These are phyloP conservation scores for Tachysurus vachellii DNA, from an alignment of 2,113 vertebrate genomes.

Conservation along the genomic window DNA sequence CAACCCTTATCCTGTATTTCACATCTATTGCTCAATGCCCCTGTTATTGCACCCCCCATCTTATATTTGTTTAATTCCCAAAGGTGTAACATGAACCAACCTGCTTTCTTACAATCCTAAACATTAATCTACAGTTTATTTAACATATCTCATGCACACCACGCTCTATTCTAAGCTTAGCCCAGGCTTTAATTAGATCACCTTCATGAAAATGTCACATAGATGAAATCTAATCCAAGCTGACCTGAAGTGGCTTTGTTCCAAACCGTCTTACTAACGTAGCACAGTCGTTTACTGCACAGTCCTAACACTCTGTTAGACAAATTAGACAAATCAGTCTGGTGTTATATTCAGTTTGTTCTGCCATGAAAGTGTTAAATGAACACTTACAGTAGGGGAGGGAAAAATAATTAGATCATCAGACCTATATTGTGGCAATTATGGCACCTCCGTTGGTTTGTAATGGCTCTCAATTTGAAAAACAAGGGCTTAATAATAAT, in stretches of 20 bases:
- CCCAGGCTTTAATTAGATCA: constrained; percentile 20
- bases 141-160: background rate
- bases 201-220: constrained; percentile 7
- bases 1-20: background rate
- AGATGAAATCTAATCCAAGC: background rate
- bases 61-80: background rate
- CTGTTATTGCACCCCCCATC: background rate
- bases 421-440: background rate
- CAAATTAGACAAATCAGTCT: background rate
- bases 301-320: background rate
- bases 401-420: background rate
- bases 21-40: background rate
- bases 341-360: background rate
- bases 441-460: background rate
- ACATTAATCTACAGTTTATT: background rate
- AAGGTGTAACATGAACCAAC: background rate
- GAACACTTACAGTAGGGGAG: background rate
- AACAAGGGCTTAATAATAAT: background rate
- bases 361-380: background rate
- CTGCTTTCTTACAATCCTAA: background rate
- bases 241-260: constrained; percentile 8
- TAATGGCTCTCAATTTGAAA: background rate
- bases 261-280: constrained; percentile 9
- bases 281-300: background rate
- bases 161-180: background rate